Base-by-base conservation (phyloP, 2,797 vertebrate species). In the Esox lucius region DNA sequence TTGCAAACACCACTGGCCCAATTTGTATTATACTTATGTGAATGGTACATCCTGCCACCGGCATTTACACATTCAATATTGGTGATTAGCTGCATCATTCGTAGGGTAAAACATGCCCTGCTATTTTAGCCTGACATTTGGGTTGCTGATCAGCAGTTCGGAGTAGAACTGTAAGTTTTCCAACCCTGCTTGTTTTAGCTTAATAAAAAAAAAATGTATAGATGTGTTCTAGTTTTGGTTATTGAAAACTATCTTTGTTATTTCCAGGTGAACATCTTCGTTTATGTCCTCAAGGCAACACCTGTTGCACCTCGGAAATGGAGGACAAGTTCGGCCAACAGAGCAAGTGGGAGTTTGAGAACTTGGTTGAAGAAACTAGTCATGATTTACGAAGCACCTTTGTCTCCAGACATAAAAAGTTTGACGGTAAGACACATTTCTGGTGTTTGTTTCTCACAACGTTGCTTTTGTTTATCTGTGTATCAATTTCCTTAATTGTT, bases 301-400 rank as follows among this genome's bases (percentile, higher is more conserved):
- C 96, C 0, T 99, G 98, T 89, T 99, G 98, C 89, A 97, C 95
- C 65, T 91, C 94, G 67, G 96, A 97, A 87, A 98, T 99, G 97
- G 98, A 99, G 80, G 96, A 98, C 92, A 95, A 89, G 72, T 88
- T 99, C 78, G 95, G 94, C 67, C 95, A 96, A 66, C 96, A 97
- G 85, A 98, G 97, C 86, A 98, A 98, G 85, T 86, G 95, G 51
- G 97, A 99, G 84, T 96, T 99, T 87, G 95, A 97, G 85, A 96
- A 95, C 86, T 90, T 97, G 0, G 92, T 97, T n/a, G 96, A 97
- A 24, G 96, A 96, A 87, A 95, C 92, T 0, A 99, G 96, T 85
- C 95, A 97, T 75, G 95, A 95, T 48, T 90, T 99, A 68, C 94
- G 97, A 33, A 96, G 94, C 83, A 97, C 95, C 1, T 98, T 99